Conservation (phyloP, 2,113 vertebrate genomes). For the Apus apus region DNA sequence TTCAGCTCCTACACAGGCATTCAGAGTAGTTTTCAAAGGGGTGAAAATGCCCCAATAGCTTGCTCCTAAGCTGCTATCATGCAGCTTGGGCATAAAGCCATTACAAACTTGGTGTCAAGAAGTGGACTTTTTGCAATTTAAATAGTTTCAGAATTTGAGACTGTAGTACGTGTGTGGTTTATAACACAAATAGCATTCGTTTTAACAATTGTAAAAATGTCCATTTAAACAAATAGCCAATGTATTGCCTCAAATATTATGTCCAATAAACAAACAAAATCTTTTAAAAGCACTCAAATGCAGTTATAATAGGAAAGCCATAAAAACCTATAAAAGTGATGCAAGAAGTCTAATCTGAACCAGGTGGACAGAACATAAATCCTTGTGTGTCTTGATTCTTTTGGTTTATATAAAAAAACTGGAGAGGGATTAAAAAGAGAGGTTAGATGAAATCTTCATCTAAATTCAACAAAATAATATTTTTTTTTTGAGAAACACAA, state of each 20-base stretch:
- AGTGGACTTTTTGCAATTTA: background rate
- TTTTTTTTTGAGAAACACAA: background rate
- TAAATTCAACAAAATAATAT: background rate
- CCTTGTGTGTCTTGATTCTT: background rate
- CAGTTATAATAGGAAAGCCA: constrained; percentile 33
- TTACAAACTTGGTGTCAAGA: background rate
- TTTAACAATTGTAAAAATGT: constrained; percentile 59
- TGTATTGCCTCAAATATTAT: constrained; percentile 4
- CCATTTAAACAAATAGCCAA: constrained; percentile 67
- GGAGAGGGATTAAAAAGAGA: background rate
- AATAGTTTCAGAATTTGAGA: constrained; percentile 50
- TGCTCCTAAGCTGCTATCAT: background rate
- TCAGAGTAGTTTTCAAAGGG: background rate
- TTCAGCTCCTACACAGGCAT: background rate
- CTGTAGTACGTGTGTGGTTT: constrained; percentile 32
- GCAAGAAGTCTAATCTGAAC: background rate
- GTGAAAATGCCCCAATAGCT: background rate
- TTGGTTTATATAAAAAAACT: background rate
- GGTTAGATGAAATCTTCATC: background rate
- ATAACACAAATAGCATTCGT: constrained; percentile 51
- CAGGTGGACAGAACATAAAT: background rate
- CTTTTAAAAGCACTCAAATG: constrained; percentile 9
- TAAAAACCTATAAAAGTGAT: constrained; percentile 3
- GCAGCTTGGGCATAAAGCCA: background rate
- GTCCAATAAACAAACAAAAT: background rate